These are phyloP conservation scores for Accipiter virgatus DNA, from an alignment of 2,113 vertebrate species.

Conservation along the genomic window DNA sequence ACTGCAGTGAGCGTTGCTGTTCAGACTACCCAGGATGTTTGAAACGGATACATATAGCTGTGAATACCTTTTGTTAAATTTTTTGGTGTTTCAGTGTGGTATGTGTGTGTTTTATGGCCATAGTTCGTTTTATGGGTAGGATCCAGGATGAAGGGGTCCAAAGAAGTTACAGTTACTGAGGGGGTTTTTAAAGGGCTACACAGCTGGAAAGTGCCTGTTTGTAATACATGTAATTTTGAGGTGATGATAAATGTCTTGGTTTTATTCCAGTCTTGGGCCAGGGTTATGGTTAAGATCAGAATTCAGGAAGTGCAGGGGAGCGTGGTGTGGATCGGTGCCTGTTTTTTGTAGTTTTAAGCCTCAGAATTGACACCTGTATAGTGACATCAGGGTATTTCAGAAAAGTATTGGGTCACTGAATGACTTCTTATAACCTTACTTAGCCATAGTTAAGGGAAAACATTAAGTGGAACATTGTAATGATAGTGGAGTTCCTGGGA, in stretches of 20 bases:
- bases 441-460: background rate
- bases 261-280: background rate
- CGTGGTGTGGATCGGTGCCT: background rate
- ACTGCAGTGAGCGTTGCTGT: background rate
- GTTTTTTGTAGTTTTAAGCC: background rate
- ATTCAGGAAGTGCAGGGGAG: background rate
- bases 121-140: background rate
- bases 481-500: background rate
- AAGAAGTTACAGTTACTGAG: background rate
- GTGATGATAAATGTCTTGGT: background rate
- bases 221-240: background rate
- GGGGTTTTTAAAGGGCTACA: background rate
- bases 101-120: background rate
- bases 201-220: background rate
- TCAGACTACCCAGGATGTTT: background rate
- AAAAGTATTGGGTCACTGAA: background rate
- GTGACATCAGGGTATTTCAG: background rate
- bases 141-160: background rate
- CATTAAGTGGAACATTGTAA: background rate
- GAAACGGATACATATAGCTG: background rate
- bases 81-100: background rate
- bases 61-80: background rate
- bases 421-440: background rate
- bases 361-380: background rate
- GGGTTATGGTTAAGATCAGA: background rate